Conservation (phyloP, 2,113 vertebrate species). For the Tachuris rubrigastra region DNA sequence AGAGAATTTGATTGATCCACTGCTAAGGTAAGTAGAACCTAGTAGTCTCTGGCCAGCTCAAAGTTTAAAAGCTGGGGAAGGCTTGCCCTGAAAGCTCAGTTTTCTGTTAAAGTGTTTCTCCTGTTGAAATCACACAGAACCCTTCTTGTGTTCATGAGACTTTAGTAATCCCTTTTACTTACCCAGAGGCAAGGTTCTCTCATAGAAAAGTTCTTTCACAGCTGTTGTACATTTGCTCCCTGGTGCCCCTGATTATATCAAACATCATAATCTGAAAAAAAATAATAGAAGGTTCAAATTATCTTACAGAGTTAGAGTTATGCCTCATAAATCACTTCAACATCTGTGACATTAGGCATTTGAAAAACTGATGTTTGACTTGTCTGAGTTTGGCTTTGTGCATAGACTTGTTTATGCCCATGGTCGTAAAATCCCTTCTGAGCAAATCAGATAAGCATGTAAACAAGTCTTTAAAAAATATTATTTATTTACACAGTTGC, state of each 20-base stretch:
- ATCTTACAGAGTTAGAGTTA: not conserved
- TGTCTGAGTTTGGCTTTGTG: not conserved
- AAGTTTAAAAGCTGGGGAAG: not conserved
- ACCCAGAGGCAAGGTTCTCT: not conserved
- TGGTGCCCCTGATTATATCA: not conserved
- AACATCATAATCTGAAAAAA: not conserved
- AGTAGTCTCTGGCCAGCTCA: not conserved
- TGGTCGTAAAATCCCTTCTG: not conserved
- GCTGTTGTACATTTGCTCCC: not conserved
- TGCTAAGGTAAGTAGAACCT: slow-evolving; percentile 77
- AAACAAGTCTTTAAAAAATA: not conserved
- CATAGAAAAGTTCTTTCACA: not conserved
- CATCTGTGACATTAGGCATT: not conserved
- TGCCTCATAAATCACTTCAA: not conserved
- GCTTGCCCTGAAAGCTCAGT: not conserved
- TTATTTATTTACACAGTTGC: not conserved
- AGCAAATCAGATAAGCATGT: not conserved
- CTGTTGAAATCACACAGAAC: not conserved
- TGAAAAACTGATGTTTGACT: not conserved
- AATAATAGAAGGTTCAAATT: not conserved
- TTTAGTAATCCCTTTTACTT: not conserved
- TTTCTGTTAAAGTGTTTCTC: not conserved
- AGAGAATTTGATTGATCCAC: slow-evolving; percentile 79
- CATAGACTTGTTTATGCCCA: not conserved
- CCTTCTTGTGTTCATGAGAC: not conserved